A percentile compares a stretch with the other conserved stretches of the same genome.
Evolutionary conservation across 2,888 invertebrate genomes (phyloP).

Genomic region (Apantesis nais): DNA sequence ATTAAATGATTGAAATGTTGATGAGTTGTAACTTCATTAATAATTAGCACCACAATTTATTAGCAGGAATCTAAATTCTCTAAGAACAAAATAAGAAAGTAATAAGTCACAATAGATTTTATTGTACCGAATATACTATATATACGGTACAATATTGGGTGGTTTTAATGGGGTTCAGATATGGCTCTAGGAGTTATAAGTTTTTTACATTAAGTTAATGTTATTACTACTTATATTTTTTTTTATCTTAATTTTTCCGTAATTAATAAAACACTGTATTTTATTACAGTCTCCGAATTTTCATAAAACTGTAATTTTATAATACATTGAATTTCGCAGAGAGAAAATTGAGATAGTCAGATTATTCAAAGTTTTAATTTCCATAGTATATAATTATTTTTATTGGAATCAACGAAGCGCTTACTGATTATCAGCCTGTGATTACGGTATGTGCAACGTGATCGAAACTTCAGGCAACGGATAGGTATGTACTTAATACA

Average conservation of each 20-base stretch:
- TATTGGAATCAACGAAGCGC: too few relatives aligned
- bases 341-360: too few relatives aligned
- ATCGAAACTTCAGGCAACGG: background rate
- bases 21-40: background rate
- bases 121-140: background rate
- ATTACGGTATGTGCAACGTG: background rate
- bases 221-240: background rate
- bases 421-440: too few relatives aligned
- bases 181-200: background rate
- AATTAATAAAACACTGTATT: too few relatives aligned
- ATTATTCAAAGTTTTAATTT: too few relatives aligned
- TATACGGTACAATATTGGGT: background rate
- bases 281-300: too few relatives aligned
- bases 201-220: background rate
- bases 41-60: background rate
- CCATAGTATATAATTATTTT: too few relatives aligned
- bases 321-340: too few relatives aligned
- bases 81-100: background rate
- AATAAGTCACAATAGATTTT: background rate
- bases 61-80: background rate
- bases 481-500: background rate
- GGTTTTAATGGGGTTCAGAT: background rate
- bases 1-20: background rate
- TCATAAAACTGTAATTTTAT: too few relatives aligned
- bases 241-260: background rate